Evolutionary conservation across 2,113 vertebrate species (phyloP).

Genomic region (Myanophis thanlyinensis): DNA sequence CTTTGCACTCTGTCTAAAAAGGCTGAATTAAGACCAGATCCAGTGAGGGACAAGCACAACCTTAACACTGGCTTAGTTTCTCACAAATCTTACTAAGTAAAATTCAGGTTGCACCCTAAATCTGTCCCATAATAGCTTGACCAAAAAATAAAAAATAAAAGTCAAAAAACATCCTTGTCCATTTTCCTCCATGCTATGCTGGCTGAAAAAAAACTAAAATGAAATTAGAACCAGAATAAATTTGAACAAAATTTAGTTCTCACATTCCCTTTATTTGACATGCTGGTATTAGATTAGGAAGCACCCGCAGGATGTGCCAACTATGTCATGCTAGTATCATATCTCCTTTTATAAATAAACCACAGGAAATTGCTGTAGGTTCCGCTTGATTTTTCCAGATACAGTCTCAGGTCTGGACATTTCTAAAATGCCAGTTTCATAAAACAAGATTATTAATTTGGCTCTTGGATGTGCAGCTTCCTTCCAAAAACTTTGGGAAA

Average conservation of each 20-base stretch:
- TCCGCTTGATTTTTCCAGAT: neutral
- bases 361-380: slow-evolving; percentile 5
- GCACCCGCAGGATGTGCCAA: slow-evolving; percentile 10
- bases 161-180: neutral
- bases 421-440: slow-evolving; percentile 17
- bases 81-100: neutral
- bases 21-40: neutral
- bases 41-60: neutral
- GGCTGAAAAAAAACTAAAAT: neutral
- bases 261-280: slow-evolving; percentile 6
- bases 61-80: neutral
- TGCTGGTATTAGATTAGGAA: slow-evolving; percentile 15
- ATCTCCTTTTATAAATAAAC: slow-evolving; percentile 21
- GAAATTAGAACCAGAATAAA: neutral
- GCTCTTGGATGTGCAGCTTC: neutral
- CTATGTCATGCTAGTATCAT: slow-evolving; percentile 22
- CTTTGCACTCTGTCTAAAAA: neutral
- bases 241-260: neutral
- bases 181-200: neutral
- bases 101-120: neutral
- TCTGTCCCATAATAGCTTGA: no score
- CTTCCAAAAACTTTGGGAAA: slow-evolving; percentile 10
- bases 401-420: neutral
- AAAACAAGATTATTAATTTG: slow-evolving; percentile 31
- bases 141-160: neutral